Evolutionary conservation across 2,797 vertebrate genomes (phyloP).

Genomic region (Pipistrellus pipistrellus): DNA sequence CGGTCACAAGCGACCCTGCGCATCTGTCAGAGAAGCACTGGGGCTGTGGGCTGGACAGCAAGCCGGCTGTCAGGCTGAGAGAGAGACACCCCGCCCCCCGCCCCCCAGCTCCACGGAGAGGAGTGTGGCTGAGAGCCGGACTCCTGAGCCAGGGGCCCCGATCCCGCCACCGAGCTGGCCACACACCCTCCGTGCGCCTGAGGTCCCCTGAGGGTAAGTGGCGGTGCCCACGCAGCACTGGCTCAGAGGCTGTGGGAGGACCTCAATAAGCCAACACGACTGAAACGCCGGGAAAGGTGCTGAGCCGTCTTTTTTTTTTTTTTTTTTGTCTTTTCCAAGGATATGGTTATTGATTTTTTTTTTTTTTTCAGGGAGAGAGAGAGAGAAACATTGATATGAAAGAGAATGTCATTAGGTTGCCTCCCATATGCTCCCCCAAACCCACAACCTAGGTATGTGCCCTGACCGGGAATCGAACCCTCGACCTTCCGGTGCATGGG

Average conservation of each 20-base stretch:
- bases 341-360: not conserved
- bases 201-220: not conserved
- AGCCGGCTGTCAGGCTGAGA: not conserved
- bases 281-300: not conserved
- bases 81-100: too few relatives aligned
- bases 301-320: not conserved
- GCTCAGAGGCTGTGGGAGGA: not conserved
- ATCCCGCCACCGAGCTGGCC: not conserved
- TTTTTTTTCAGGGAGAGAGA: not conserved
- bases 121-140: accelerated
- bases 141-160: not conserved
- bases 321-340: not conserved
- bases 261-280: not conserved
- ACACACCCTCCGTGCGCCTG: not conserved
- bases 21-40: not conserved
- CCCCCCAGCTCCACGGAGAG: not conserved
- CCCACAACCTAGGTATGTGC: not conserved
- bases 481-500: not conserved
- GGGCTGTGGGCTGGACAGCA: not conserved
- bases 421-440: not conserved
- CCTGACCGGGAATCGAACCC: not conserved
- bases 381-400: not conserved
- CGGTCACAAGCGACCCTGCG: not conserved
- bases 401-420: not conserved
- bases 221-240: accelerated